Conservation (phyloP, 2,797 vertebrate genomes). For the Apogon talboti region DNA sequence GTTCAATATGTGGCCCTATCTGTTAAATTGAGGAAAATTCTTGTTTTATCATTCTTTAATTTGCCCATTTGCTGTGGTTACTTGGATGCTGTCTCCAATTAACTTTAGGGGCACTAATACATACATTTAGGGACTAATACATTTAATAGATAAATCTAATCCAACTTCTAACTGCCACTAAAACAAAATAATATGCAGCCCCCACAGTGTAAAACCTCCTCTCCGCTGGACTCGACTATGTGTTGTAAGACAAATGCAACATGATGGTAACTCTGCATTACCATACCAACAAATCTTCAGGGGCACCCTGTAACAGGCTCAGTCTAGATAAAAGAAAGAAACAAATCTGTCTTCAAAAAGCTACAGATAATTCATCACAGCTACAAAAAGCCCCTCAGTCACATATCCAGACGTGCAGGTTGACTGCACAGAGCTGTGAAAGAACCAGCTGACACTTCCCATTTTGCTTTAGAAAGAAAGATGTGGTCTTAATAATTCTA, state of each 20-base stretch:
- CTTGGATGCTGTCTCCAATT: neutral
- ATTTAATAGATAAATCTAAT: constrained; percentile 3
- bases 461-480: constrained; percentile 7
- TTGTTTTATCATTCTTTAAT: too few species aligned
- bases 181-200: neutral
- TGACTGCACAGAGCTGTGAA: neutral
- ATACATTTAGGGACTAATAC: neutral
- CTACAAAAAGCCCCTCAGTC: neutral
- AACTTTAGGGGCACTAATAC: neutral
- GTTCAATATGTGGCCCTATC: too few species aligned
- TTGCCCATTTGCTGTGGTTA: too few species aligned
- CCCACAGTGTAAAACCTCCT: neutral
- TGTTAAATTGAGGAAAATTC: too few species aligned
- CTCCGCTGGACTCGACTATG: neutral
- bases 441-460: neutral
- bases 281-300: neutral
- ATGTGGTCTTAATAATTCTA: constrained; percentile 11
- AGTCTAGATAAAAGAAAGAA: constrained; percentile 5
- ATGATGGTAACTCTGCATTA: neutral
- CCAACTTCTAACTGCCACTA: neutral
- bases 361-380: constrained; percentile 6
- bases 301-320: neutral
- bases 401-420: neutral
- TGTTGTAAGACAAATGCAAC: neutral
- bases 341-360: constrained; percentile 4